Evolutionary conservation across 2,113 vertebrate species (phyloP).

Genomic region (Nothoprocta pentlandii): DNA sequence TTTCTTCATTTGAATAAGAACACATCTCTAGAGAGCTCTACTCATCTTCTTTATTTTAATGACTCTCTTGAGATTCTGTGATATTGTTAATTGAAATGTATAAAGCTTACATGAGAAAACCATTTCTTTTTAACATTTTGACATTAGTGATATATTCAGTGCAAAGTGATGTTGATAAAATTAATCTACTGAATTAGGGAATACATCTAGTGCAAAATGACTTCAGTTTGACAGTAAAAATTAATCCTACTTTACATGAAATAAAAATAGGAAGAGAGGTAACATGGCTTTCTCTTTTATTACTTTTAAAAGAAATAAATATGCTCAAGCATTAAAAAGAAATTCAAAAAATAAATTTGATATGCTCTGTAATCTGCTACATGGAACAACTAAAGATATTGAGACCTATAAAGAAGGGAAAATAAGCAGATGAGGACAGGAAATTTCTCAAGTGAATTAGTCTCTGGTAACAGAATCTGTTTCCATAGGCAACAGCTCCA

Average conservation of each 20-base stretch:
- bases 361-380: not conserved
- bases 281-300: accelerated
- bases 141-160: not conserved
- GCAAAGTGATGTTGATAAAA: not conserved
- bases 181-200: not conserved
- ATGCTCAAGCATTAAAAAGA: not conserved
- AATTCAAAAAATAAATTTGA: not conserved
- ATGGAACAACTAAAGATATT: not conserved
- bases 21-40: not conserved
- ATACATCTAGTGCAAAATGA: not conserved
- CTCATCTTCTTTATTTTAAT: not conserved
- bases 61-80: not conserved
- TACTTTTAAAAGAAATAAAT: not conserved
- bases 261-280: not conserved
- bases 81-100: not conserved
- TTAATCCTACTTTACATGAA: not conserved
- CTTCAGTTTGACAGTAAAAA: not conserved
- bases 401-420: not conserved
- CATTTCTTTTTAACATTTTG: constrained; percentile 20
- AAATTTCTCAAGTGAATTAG: not conserved
- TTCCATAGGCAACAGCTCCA: not conserved
- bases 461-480: not conserved
- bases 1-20: not conserved
- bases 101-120: not conserved
- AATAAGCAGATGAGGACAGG: not conserved